Percentiles rank a stretch among this genome's conserved stretches.
Evolutionary conservation across 2,888 invertebrate genomes (phyloP).

Genomic region (Acholoe squamosa): DNA sequence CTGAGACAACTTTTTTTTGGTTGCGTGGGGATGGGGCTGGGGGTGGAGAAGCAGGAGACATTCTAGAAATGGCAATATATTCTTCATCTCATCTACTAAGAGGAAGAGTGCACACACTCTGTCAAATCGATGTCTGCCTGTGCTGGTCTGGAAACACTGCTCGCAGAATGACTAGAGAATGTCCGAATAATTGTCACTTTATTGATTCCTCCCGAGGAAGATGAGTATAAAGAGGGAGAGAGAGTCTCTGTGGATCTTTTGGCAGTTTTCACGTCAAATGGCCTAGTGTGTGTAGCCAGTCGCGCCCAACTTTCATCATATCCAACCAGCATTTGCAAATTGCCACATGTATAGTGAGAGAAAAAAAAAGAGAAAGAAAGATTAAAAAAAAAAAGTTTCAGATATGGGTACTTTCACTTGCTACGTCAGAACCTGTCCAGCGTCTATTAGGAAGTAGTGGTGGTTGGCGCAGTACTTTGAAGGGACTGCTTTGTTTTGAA

Average conservation of each 20-base stretch:
- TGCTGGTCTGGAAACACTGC: neutral
- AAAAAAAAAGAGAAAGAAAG: too few relatives aligned
- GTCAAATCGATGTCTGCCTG: neutral
- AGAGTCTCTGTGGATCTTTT: neutral
- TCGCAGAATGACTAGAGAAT: neutral
- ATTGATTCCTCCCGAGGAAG: neutral
- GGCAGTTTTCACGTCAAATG: slow-evolving; percentile 20
- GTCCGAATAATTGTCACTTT: slow-evolving; percentile 22
- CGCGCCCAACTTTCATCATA: neutral
- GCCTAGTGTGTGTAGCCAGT: neutral
- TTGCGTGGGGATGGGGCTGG: too few relatives aligned
- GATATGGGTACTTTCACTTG: neutral
- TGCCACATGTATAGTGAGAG: neutral
- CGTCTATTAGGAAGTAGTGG: neutral
- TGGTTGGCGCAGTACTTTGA: neutral
- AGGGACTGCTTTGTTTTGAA: slow-evolving; percentile 2
- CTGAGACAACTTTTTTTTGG: neutral
- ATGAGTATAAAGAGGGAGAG: too few relatives aligned
- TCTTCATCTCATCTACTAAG: slow-evolving; percentile 38
- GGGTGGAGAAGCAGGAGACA: neutral
- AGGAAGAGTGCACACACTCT: neutral
- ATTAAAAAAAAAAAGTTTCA: neutral
- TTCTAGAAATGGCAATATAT: slow-evolving; percentile 16
- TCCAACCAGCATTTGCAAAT: neutral
- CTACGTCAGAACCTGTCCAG: neutral